Evolutionary conservation across 2,888 invertebrate genomes (phyloP).

Genomic region (Terebella lapidaria): DNA sequence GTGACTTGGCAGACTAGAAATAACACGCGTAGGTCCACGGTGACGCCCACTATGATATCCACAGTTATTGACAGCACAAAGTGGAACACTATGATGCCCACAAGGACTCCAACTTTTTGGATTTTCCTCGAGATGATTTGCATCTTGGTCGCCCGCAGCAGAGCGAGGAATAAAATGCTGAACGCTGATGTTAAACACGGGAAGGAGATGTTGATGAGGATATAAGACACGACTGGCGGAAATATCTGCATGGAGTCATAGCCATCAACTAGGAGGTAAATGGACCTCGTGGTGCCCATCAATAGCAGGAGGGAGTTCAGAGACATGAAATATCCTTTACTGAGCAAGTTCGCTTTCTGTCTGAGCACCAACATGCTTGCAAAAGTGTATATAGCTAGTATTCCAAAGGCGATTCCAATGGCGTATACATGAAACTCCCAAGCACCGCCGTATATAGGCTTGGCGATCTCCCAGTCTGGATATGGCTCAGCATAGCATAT

Average conservation of each 20-base stretch:
- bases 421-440: slow-evolving; percentile 90
- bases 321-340: slow-evolving; percentile 81
- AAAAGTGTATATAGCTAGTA: slow-evolving; percentile 78
- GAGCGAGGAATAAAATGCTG: slow-evolving; percentile 77
- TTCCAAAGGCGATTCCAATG: slow-evolving; percentile 76
- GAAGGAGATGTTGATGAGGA: slow-evolving; percentile 77
- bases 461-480: slow-evolving; percentile 44
- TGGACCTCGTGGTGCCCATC: slow-evolving; percentile 71
- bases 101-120: slow-evolving; percentile 73
- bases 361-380: slow-evolving; percentile 81
- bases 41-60: slow-evolving; percentile 61
- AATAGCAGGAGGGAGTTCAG: slow-evolving; percentile 77
- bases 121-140: slow-evolving; percentile 55
- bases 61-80: slow-evolving; percentile 75
- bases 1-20: slow-evolving; percentile 66
- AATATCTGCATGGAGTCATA: slow-evolving; percentile 81
- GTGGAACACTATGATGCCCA: slow-evolving; percentile 73
- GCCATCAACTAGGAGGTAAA: slow-evolving; percentile 85
- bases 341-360: slow-evolving; percentile 78
- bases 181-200: slow-evolving; percentile 86
- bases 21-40: slow-evolving; percentile 32
- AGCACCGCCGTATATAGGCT: slow-evolving; percentile 62
- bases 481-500: slow-evolving; percentile 45
- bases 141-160: slow-evolving; percentile 70
- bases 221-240: slow-evolving; percentile 70